Evolutionary conservation across 2,888 invertebrate species (phyloP).

Genomic region (Drepanosiphum platanoidis): DNA sequence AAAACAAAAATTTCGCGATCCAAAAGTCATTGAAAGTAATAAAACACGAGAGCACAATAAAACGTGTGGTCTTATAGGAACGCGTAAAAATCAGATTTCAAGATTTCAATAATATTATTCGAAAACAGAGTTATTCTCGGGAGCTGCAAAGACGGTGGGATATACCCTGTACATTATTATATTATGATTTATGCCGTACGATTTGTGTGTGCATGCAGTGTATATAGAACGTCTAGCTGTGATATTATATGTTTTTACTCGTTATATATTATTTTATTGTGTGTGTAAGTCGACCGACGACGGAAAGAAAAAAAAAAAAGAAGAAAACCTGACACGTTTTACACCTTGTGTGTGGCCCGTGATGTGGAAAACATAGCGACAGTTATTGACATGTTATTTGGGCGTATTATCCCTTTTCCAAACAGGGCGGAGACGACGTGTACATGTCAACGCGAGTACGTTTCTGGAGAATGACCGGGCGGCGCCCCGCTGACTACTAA

Average conservation of each 20-base stretch:
- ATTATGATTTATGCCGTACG: no score
- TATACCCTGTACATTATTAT: no score
- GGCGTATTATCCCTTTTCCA: slow-evolving; percentile 27
- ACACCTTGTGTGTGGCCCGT: slow-evolving; percentile 40
- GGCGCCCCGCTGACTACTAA: slow-evolving; percentile 44
- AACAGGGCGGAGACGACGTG: slow-evolving; percentile 12
- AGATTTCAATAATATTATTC: no score
- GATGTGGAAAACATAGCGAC: slow-evolving; percentile 39
- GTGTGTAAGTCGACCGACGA: background rate
- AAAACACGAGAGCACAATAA: no score
- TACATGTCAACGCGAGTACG: slow-evolving; percentile 39
- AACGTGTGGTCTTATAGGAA: no score
- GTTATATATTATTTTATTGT: background rate
- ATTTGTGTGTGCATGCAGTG: background rate
- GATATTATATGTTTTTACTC: background rate
- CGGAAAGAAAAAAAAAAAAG: background rate
- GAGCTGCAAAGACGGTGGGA: no score
- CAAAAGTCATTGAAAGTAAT: no score
- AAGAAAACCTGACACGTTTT: slow-evolving; percentile 20
- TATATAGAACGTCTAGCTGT: background rate
- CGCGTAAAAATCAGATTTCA: no score
- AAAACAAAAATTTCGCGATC: no score
- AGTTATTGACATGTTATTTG: slow-evolving; percentile 10
- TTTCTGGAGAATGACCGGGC: background rate
- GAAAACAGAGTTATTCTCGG: no score